Conservation (phyloP, 92 coral and sea anemone genomes). For the Phymanthus crucifer region DNA sequence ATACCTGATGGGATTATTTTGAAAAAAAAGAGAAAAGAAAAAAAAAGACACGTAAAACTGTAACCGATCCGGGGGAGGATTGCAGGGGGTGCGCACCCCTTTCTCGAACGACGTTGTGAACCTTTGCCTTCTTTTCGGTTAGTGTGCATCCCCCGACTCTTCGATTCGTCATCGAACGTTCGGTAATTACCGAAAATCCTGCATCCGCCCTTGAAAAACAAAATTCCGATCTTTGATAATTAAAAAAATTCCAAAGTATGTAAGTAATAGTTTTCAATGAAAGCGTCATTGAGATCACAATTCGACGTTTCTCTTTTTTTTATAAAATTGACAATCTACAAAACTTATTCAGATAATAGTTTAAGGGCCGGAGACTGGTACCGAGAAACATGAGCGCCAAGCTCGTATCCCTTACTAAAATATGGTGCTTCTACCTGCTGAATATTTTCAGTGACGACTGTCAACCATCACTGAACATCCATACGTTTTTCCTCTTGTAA, state of each 20-base stretch:
- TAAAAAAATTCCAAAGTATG: neutral
- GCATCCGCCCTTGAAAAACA: no score
- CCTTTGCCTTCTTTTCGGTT: no score
- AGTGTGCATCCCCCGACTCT: no score
- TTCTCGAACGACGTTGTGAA: no score
- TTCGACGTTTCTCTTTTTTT: neutral
- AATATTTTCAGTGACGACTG: no score
- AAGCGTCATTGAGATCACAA: neutral
- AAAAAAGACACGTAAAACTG: no score
- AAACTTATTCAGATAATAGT: neutral
- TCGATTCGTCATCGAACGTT: no score
- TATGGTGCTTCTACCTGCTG: no score
- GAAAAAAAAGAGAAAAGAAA: neutral
- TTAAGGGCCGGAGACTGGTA: neutral
- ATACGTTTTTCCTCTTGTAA: neutral
- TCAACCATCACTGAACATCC: no score
- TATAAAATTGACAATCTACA: neutral
- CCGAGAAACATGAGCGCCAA: neutral
- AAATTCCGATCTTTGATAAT: no score
- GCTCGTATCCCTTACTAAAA: no score
- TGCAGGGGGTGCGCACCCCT: neutral
- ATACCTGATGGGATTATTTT: neutral
- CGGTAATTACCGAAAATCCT: no score
- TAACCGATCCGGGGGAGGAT: neutral
- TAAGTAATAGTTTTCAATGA: neutral